phyloP scores from a whole-genome alignment of 2,113 vertebrate genomes.

The Salvelinus alpinus region DNA sequence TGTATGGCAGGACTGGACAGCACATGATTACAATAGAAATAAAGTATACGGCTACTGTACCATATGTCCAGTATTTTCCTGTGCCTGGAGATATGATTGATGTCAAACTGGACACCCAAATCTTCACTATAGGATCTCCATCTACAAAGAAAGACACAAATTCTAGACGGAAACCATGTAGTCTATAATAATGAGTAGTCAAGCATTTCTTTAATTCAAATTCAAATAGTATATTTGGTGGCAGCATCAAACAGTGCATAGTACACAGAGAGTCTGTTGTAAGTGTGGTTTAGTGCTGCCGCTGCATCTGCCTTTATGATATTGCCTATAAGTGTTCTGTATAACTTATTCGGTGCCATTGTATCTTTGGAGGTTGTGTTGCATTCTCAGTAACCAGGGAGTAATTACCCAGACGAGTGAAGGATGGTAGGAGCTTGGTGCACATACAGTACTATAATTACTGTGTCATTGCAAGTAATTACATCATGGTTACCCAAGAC shows the following conservation, averaged over 20 bases:
- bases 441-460: background rate
- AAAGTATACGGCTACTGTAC: slow-evolving; percentile 28
- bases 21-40: slow-evolving; percentile 48
- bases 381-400: slow-evolving; percentile 27
- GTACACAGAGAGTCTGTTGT: no score
- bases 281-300: slow-evolving; percentile 9
- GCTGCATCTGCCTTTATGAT: background rate
- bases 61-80: slow-evolving; percentile 1
- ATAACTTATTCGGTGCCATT: no score
- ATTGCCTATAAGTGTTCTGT: no score
- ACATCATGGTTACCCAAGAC: background rate
- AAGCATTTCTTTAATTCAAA: no score
- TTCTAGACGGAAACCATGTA: slow-evolving; percentile 4
- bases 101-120: no score
- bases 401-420: background rate
- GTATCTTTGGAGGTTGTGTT: no score
- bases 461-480: background rate
- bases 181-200: no score
- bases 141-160: no score
- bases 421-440: background rate
- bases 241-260: slow-evolving; percentile 2
- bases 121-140: no score
- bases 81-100: background rate
- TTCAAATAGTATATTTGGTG: background rate
- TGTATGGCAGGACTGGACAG: slow-evolving; percentile 49